Evolutionary conservation across 2,888 invertebrate genomes (phyloP), one percentile per base, ranked within the genome.

Genomic region (Timema cristinae): DNA sequence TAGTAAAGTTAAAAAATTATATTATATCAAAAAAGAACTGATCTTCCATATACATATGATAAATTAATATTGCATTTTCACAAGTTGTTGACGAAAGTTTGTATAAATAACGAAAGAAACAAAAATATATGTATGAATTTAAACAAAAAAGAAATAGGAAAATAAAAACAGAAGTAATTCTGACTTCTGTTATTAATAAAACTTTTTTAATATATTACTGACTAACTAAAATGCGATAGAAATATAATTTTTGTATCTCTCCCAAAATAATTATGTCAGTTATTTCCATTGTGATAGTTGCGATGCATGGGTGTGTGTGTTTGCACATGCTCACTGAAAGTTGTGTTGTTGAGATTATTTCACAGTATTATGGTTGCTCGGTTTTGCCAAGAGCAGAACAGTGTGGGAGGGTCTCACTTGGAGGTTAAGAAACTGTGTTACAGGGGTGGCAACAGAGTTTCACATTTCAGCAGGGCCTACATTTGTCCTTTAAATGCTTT

Each of bases 281-380:
- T 68, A 73, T 74, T 75, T 74, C 71, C 54, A 69, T 71, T 73
- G 73, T 73, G 71, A 73, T 73, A 73, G 71, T 66, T 73, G 73
- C 66, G 51, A 68, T 68, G 69, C 68, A 66, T 50, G 68, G 68
- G 68, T 50, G 63, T 54, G 54, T 48, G 69, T 71, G 70, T 73
- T 72, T 32, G 32, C 32, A 32, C 32, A 32, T 32, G 32, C 32
- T 32, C 32, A 32, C 32, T 32, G 32, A 32, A 4, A 32, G 32
- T 69, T 68, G 66, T 67, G 72, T 75, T 73, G 71, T 76, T 74
- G 76, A 76, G 75, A 76, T 76, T 76, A 76, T 75, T 75, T 76
- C 73, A 74, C 76, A 76, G 76, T 76, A 76, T 76, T 76, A 76
- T 76, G 68, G 32, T 32, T 32, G 32, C 32, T 32, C 32, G 1